Conservation (phyloP, 1,140 invertebrate species). For the Copidosoma floridanum region DNA sequence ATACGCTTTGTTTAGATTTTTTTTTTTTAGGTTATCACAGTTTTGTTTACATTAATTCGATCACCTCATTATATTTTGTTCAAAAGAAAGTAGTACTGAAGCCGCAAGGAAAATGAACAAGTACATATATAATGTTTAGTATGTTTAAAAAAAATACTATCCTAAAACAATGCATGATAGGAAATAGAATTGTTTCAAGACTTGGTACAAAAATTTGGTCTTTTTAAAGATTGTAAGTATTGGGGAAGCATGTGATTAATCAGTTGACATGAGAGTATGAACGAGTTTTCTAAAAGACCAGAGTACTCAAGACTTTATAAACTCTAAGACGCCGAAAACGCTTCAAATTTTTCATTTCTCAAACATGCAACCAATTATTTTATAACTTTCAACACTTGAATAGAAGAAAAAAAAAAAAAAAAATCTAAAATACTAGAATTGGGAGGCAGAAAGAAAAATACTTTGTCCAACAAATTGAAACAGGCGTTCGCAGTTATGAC, state of each 20-base stretch:
- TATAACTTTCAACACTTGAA: no score
- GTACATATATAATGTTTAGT: background rate
- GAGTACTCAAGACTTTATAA: background rate
- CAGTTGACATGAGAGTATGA: no score
- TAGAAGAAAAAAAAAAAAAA: conserved; percentile 20
- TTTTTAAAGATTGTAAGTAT: conserved; percentile 16
- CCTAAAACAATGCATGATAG: no score
- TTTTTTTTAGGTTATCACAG: conserved; percentile 16
- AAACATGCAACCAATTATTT: conserved; percentile 16
- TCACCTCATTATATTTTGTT: conserved; percentile 4
- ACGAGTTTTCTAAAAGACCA: no score
- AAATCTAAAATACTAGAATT: no score
- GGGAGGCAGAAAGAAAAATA: no score
- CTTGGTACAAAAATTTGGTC: background rate
- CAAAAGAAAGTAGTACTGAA: no score
- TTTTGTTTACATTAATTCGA: conserved; percentile 16
- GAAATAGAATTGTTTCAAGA: conserved; percentile 18
- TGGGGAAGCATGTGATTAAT: no score
- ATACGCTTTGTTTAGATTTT: conserved; percentile 7
- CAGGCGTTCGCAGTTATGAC: no score
- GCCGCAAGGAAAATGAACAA: conserved; percentile 3
- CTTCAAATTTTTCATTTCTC: conserved; percentile 15
- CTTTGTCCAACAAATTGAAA: no score
- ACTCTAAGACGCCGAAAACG: conserved; percentile 5
- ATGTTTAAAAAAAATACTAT: no score